These are phyloP conservation scores for Drosophila triauraria DNA, from an alignment of 1,140 invertebrate species.

Conservation along the genomic window DNA sequence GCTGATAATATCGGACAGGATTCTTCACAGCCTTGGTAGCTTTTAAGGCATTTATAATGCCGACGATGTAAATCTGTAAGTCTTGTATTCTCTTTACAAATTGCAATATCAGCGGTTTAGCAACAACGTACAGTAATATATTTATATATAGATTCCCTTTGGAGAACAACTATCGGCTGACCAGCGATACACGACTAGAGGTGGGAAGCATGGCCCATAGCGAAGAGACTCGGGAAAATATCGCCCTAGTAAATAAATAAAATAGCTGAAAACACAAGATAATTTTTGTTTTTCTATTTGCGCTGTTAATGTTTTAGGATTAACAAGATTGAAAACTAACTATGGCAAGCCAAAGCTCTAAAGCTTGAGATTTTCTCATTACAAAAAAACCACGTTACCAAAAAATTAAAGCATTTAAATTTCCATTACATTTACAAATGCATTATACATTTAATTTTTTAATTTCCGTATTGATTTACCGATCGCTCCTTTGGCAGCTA, in stretches of 20 bases:
- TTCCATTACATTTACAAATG: too few relatives aligned
- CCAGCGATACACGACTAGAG: not conserved
- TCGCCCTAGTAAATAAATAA: not conserved
- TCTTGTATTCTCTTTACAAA: not conserved
- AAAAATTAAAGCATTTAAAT: too few relatives aligned
- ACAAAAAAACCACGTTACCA: too few relatives aligned
- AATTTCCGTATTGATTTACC: too few relatives aligned
- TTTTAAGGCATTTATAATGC: constrained; percentile 9
- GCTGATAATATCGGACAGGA: not conserved
- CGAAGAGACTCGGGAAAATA: not conserved
- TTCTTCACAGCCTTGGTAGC: not conserved
- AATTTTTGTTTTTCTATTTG: too few relatives aligned
- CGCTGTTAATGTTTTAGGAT: too few relatives aligned
- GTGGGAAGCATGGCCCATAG: not conserved
- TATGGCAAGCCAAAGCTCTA: too few relatives aligned
- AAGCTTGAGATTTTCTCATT: too few relatives aligned
- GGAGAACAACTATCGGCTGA: constrained; percentile 7
- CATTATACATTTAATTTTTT: too few relatives aligned
- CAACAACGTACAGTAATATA: not conserved
- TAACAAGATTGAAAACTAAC: too few relatives aligned
- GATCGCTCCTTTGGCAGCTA: too few relatives aligned
- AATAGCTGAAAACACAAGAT: not conserved
- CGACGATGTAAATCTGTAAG: not conserved
- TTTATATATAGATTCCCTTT: not conserved
- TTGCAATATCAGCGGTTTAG: constrained; percentile 1